Conservation (phyloP, 2,888 invertebrate species). For the Exocentrus adspersus region DNA sequence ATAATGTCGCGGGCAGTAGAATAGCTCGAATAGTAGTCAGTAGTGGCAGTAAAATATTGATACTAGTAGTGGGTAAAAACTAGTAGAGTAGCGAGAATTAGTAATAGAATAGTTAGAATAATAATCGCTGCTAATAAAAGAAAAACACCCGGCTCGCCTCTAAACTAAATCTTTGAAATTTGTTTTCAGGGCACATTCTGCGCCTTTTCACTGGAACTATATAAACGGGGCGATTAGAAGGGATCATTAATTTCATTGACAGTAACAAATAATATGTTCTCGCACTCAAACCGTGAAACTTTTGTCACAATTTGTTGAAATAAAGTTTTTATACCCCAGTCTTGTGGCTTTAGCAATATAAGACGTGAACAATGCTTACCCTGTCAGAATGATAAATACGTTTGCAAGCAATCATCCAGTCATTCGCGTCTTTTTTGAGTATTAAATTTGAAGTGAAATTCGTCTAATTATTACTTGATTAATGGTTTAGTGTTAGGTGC, state of each 20-base stretch:
- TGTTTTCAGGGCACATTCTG: background rate
- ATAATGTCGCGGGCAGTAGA: too few species aligned
- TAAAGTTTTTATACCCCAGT: constrained; percentile 42
- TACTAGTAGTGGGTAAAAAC: too few species aligned
- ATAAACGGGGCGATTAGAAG: constrained; percentile 4
- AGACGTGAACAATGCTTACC: constrained; percentile 47
- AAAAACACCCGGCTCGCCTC: background rate
- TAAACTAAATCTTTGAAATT: background rate
- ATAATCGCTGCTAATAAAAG: too few species aligned
- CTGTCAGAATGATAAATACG: constrained; percentile 52
- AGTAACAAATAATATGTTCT: constrained; percentile 20
- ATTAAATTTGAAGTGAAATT: constrained; percentile 49
- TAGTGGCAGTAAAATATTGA: too few species aligned
- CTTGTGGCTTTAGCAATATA: constrained; percentile 41
- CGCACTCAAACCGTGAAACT: constrained; percentile 19
- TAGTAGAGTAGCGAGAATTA: too few species aligned
- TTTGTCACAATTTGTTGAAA: constrained; percentile 43
- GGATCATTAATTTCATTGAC: constrained; percentile 24
- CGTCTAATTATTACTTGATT: constrained; percentile 50
- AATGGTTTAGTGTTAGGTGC: constrained; percentile 40
- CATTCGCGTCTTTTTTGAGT: constrained; percentile 50
- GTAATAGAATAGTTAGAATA: too few species aligned
- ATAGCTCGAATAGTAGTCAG: too few species aligned
- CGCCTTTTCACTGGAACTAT: background rate
- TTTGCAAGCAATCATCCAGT: constrained; percentile 47